Evolutionary conservation across 2,113 vertebrate genomes (phyloP).

Genomic region (Sinocyclocheilus maitianheensis): DNA sequence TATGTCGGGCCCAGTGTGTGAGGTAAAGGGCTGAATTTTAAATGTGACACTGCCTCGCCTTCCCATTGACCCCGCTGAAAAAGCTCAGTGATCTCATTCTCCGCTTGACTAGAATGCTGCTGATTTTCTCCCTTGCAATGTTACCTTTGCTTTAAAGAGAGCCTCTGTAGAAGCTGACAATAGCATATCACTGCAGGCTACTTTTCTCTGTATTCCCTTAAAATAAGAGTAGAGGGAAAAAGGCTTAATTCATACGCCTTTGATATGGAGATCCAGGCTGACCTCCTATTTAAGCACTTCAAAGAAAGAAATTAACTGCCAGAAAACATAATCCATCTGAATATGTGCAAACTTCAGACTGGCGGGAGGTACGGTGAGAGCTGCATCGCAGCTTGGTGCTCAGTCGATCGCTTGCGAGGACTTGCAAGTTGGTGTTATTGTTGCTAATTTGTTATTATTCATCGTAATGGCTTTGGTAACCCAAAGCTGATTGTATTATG

Average conservation of each 20-base stretch:
- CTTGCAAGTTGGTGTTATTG: not conserved
- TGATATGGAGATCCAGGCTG: slow-evolving; percentile 85
- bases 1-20: slow-evolving; percentile 67
- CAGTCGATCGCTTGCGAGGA: not conserved
- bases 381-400: not conserved
- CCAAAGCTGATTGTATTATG: slow-evolving; percentile 17
- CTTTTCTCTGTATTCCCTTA: slow-evolving; percentile 73
- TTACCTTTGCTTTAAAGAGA: slow-evolving; percentile 72
- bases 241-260: slow-evolving; percentile 84
- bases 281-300: slow-evolving; percentile 78
- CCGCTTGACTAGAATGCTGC: slow-evolving; percentile 74
- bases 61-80: slow-evolving; percentile 75
- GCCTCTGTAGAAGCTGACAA: slow-evolving; percentile 65
- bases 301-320: slow-evolving; percentile 84
- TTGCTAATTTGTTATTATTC: slow-evolving; percentile 28
- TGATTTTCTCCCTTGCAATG: slow-evolving; percentile 73
- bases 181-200: slow-evolving; percentile 76
- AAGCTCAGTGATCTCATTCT: slow-evolving; percentile 79
- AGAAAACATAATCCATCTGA: slow-evolving; percentile 78
- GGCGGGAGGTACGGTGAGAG: slow-evolving; percentile 33
- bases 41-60: slow-evolving; percentile 68
- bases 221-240: slow-evolving; percentile 71
- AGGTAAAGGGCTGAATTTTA: slow-evolving; percentile 75
- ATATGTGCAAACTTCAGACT: slow-evolving; percentile 40
- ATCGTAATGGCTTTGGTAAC: not conserved